A percentile compares a stretch with the other conserved stretches of the same genome.
These are phyloP conservation scores for Lasioglossum morio DNA, from an alignment of 2,888 invertebrate genomes.

Conservation along the genomic window DNA sequence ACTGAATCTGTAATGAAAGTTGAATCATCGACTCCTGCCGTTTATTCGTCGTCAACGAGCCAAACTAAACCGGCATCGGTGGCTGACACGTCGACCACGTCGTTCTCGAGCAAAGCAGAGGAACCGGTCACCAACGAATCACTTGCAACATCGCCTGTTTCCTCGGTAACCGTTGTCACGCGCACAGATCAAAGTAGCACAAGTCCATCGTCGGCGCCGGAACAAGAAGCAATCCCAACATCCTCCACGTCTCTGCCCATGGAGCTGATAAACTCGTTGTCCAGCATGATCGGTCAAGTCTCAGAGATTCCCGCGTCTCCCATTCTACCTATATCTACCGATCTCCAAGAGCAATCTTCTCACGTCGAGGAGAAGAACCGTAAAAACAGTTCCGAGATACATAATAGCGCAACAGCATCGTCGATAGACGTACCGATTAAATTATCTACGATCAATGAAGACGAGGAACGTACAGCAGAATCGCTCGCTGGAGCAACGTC, in stretches of 20 bases:
- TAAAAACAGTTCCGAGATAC: background rate
- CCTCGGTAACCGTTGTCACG: background rate
- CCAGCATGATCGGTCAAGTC: slow-evolving; percentile 79
- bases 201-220: background rate
- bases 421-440: no score
- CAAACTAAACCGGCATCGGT: background rate
- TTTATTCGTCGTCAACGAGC: background rate
- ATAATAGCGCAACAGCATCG: background rate
- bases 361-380: background rate
- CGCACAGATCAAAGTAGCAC: background rate
- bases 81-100: background rate
- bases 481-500: background rate
- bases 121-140: background rate
- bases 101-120: background rate
- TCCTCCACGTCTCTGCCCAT: slow-evolving; percentile 69
- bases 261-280: slow-evolving; percentile 77
- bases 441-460: background rate
- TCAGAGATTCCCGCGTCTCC: slow-evolving; percentile 73
- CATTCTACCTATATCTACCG: slow-evolving; percentile 62
- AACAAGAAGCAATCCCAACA: slow-evolving; percentile 3
- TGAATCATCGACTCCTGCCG: background rate
- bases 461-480: background rate
- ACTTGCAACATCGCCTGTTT: background rate
- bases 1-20: background rate
- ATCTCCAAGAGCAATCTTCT: background rate